phyloP scores from a whole-genome alignment of 2,797 vertebrate species.

The Pelodytes ibericus region DNA sequence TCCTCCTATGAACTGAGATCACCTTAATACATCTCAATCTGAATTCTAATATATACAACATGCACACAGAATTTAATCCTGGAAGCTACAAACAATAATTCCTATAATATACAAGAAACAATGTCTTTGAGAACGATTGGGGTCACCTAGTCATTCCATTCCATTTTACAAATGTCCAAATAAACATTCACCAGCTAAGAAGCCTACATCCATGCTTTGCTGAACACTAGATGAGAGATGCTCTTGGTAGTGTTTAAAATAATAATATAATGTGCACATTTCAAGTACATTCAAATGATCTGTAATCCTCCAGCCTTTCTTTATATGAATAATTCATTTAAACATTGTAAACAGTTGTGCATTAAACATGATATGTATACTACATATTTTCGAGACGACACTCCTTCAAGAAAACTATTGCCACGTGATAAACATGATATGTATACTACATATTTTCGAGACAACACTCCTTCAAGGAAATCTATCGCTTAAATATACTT shows the following conservation, averaged over 20 bases:
- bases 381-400: not conserved
- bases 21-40: too few relatives aligned
- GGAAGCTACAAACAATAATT: too few relatives aligned
- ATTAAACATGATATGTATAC: not conserved
- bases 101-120: not conserved
- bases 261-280: not conserved
- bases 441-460: not conserved
- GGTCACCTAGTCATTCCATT: not conserved
- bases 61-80: too few relatives aligned
- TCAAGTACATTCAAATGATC: not conserved
- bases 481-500: too few relatives aligned
- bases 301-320: not conserved
- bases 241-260: not conserved
- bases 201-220: slow-evolving; percentile 5
- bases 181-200: slow-evolving; percentile 11
- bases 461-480: not conserved
- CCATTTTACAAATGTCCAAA: slow-evolving; percentile 15
- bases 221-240: not conserved
- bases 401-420: too few relatives aligned
- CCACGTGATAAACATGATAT: not conserved
- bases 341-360: not conserved
- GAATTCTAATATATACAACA: too few relatives aligned
- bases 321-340: not conserved
- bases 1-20: slow-evolving; percentile 9
- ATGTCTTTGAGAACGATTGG: not conserved